Percentiles rank a stretch among this genome's conserved stretches.
Evolutionary conservation across 2,888 invertebrate species (phyloP).

Genomic region (Lepidocyrtoides sp.): DNA sequence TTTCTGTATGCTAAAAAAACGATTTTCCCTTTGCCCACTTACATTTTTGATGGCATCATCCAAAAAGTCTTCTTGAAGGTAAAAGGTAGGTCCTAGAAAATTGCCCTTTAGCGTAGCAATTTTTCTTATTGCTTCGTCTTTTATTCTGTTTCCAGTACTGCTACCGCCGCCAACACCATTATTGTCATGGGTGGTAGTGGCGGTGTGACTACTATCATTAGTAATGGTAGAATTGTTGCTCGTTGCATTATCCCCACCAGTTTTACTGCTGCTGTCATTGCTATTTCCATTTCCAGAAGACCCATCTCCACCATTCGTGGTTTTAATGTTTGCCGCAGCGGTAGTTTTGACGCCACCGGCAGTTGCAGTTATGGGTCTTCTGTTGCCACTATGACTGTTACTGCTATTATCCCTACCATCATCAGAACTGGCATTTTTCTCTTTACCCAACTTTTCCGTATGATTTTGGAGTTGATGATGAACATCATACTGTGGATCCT

Average conservation of each 20-base stretch:
- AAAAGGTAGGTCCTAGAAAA: slow-evolving; percentile 84
- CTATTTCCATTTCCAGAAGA: slow-evolving; percentile 49
- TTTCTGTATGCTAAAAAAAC: background rate
- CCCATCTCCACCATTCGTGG: background rate
- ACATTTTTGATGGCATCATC: slow-evolving; percentile 84
- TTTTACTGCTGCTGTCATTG: slow-evolving; percentile 2
- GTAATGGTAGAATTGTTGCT: slow-evolving; percentile 17
- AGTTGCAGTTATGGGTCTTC: background rate
- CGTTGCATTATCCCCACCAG: background rate
- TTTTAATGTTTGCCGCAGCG: slow-evolving; percentile 40
- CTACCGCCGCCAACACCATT: background rate
- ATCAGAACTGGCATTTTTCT: background rate
- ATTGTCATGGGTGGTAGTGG: background rate
- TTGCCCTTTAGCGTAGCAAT: slow-evolving; percentile 86
- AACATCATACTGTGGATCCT: slow-evolving; percentile 28
- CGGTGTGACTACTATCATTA: background rate
- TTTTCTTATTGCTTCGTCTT: slow-evolving; percentile 87
- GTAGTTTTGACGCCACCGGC: background rate
- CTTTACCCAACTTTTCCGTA: slow-evolving; percentile 24
- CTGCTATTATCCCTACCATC: slow-evolving; percentile 7
- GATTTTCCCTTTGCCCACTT: slow-evolving; percentile 49
- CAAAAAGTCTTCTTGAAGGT: slow-evolving; percentile 83
- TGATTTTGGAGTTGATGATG: slow-evolving; percentile 31
- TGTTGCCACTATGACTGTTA: background rate
- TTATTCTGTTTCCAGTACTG: slow-evolving; percentile 68